Conservation (phyloP, 2,888 invertebrate genomes). For the Parthenolecanium corni region DNA sequence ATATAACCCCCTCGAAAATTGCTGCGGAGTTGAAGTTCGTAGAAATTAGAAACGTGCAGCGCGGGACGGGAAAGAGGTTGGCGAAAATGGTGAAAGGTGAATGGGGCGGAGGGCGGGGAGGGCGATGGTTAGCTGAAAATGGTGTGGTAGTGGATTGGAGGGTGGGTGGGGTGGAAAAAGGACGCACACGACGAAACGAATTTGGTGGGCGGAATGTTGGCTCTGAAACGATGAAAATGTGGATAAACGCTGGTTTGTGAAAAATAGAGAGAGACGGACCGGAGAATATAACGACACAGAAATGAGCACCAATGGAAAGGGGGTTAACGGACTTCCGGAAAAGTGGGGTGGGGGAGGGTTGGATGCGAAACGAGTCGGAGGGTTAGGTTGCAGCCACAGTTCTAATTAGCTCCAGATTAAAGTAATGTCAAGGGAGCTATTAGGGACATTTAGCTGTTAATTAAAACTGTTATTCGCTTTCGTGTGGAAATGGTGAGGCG, state of each 20-base stretch:
- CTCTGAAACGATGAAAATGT: slow-evolving; percentile 11
- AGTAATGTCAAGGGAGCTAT: slow-evolving; percentile 35
- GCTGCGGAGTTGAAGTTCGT: background rate
- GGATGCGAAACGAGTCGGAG: background rate
- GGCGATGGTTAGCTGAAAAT: too few species aligned
- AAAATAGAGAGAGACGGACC: slow-evolving; percentile 18
- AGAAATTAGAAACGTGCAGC: background rate
- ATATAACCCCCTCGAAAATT: background rate
- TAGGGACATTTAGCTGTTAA: slow-evolving; percentile 35
- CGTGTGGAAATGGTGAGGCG: slow-evolving; percentile 18
- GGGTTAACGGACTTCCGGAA: background rate
- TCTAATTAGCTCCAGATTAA: slow-evolving; percentile 35
- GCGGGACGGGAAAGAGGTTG: background rate
- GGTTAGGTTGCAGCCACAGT: slow-evolving; percentile 31
- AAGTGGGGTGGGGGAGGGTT: background rate
- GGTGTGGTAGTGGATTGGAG: too few species aligned
- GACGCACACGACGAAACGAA: slow-evolving; percentile 10
- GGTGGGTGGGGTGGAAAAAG: too few species aligned
- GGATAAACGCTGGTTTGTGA: slow-evolving; percentile 18
- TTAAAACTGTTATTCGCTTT: slow-evolving; percentile 34
- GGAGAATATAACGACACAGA: slow-evolving; percentile 8
- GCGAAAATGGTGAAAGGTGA: too few species aligned
- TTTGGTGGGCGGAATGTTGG: slow-evolving; percentile 27
- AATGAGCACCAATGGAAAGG: background rate
- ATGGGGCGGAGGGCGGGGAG: too few species aligned